These are phyloP conservation scores for Carcina quercana DNA, from an alignment of 2,888 invertebrate genomes.

Conservation along the genomic window DNA sequence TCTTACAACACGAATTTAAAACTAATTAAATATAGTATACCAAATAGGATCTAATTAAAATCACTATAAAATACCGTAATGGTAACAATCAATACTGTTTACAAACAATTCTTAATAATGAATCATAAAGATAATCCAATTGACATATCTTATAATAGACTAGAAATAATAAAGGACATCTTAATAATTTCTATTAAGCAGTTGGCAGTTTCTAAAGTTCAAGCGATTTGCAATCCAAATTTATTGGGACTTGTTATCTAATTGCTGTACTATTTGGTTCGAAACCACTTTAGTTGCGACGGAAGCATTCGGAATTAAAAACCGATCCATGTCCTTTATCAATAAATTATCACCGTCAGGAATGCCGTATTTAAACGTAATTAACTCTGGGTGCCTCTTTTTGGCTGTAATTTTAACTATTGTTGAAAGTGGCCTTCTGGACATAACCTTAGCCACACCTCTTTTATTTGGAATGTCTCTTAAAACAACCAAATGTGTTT, in stretches of 20 bases:
- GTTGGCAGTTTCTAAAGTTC: background rate
- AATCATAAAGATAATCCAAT: too few species aligned
- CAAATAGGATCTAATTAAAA: too few species aligned
- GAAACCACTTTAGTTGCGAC: constrained; percentile 93
- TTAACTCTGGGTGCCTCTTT: constrained; percentile 94
- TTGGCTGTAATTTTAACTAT: constrained; percentile 98
- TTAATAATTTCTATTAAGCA: background rate
- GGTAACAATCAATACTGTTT: too few species aligned
- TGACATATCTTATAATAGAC: too few species aligned
- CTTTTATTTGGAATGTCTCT: constrained; percentile 84
- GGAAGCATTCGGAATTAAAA: constrained; percentile 93
- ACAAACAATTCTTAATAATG: too few species aligned
- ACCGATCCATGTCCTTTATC: constrained; percentile 92
- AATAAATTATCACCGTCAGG: constrained; percentile 86
- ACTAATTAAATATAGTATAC: too few species aligned
- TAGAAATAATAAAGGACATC: background rate
- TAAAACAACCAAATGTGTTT: constrained; percentile 89
- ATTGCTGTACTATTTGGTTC: constrained; percentile 82
- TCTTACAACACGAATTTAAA: too few species aligned
- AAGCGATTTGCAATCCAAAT: constrained; percentile 10
- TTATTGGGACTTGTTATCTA: constrained; percentile 63
- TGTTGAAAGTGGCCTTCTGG: constrained; percentile 89
- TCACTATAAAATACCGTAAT: too few species aligned
- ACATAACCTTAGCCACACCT: constrained; percentile 89
- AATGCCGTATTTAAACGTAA: constrained; percentile 96